Evolutionary conservation across 2,888 invertebrate species (phyloP), one percentile per base, ranked within the genome.

Genomic region (Cosmorhoe ocellata): DNA sequence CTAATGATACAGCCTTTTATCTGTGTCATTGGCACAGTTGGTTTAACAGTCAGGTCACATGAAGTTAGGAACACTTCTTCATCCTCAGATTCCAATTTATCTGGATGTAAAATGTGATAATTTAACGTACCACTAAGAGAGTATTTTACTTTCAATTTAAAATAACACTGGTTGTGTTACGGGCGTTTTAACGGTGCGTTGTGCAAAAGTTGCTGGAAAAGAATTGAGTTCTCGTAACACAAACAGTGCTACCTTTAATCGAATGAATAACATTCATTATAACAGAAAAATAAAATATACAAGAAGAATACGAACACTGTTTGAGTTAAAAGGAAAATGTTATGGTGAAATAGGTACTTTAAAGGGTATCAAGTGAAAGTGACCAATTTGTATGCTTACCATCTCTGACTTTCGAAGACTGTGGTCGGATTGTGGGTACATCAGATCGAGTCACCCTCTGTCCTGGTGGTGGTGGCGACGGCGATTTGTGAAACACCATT

Each of bases 181-280:
- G 26, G 27, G 27, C 26, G 33, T 34, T 26, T 9, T 26, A 72
- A 73, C 70, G 71, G 72, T 82, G 77, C 77, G 76, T 79, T 80
- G 74, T 69, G 66, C 58, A 71, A 71, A 67, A 58, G 56, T 49
- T 64, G 51, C 65, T 67, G 64, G 40, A 69, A 70, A 55, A 51
- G 53, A 69, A 61, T 58, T 18, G 18, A 34, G 46, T 1, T 46
- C 26, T 38, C 41, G 53, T 62, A 71, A 65, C 66, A 71, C 71
- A 79, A 80, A 77, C 79, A 81, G 77, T 79, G 76, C 70, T 79
- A 80, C 66, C 24, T 80, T 71, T 75, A 77, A 71, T 62, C 61
- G 53, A 58, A 46, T 9, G 27, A 13, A 32, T 28, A 27, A 41
- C 34, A 27, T 32, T 36, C 43, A 41, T 22, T 30, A 39, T 13